Evolutionary conservation across 2,797 vertebrate genomes (phyloP).

Genomic region (Neopelma chrysocephalum): DNA sequence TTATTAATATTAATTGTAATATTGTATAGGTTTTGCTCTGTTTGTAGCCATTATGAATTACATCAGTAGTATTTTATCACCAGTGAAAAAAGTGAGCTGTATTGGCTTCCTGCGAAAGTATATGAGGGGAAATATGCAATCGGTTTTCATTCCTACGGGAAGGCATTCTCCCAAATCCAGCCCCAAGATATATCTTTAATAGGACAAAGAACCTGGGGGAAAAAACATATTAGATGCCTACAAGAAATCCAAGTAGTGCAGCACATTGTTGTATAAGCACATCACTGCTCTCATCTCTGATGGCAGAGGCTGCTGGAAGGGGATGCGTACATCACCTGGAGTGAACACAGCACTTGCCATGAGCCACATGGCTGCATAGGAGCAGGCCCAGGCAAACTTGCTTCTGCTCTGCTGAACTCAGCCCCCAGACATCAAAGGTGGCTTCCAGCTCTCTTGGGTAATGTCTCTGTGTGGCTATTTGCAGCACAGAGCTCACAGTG

Average conservation of each 20-base stretch:
- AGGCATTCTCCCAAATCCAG: background rate
- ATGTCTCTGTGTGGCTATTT: background rate
- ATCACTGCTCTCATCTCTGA: background rate
- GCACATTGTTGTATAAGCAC: accelerated
- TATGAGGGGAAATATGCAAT: background rate
- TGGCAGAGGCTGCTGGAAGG: background rate
- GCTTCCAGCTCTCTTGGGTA: background rate
- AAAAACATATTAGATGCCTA: background rate
- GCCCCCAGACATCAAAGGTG: background rate
- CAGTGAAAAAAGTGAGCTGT: background rate
- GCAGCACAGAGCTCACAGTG: background rate
- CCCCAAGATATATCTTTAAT: background rate
- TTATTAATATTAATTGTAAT: background rate
- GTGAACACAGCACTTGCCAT: background rate
- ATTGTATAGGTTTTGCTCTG: background rate
- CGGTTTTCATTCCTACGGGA: background rate
- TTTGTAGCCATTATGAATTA: background rate
- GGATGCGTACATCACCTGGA: background rate
- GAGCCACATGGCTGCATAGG: accelerated
- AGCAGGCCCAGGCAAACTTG: background rate
- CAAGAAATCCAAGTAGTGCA: background rate
- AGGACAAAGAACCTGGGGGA: background rate
- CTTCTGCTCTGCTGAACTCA: background rate
- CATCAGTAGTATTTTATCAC: background rate
- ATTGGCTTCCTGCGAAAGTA: background rate